Evolutionary conservation across 2,888 invertebrate species (phyloP).

Genomic region (Busseola fusca): DNA sequence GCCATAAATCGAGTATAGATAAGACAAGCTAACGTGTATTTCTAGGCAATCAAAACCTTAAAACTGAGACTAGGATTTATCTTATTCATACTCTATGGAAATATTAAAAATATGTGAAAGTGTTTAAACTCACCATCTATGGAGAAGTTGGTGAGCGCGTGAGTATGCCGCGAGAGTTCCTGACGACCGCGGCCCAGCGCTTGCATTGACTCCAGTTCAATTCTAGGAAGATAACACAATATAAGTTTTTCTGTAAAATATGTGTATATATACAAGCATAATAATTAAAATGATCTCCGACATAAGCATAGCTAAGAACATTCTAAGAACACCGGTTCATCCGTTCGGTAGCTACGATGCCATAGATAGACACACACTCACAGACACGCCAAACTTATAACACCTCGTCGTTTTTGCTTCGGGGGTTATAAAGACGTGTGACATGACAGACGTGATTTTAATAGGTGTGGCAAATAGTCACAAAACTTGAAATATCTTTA

Average conservation of each 20-base stretch:
- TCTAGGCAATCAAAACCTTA: no score
- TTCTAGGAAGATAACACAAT: slow-evolving; percentile 78
- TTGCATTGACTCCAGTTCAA: slow-evolving; percentile 93
- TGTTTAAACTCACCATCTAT: slow-evolving; percentile 80
- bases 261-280: not conserved
- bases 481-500: not conserved
- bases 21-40: slow-evolving; percentile 6
- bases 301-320: no score
- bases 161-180: slow-evolving; percentile 81
- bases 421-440: not conserved
- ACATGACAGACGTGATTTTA: not conserved
- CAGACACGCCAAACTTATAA: no score
- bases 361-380: no score
- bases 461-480: not conserved
- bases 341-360: no score
- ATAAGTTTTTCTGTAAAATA: slow-evolving; percentile 5
- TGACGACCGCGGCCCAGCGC: slow-evolving; percentile 90
- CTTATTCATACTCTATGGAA: slow-evolving; percentile 29
- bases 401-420: no score
- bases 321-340: no score
- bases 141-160: slow-evolving; percentile 82
- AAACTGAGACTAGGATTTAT: not conserved
- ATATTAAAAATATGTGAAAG: not conserved
- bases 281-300: no score
- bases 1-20: slow-evolving; percentile 16